Evolutionary conservation across 2,113 vertebrate genomes (phyloP).

Genomic region (Psilopsiagon aurifrons): DNA sequence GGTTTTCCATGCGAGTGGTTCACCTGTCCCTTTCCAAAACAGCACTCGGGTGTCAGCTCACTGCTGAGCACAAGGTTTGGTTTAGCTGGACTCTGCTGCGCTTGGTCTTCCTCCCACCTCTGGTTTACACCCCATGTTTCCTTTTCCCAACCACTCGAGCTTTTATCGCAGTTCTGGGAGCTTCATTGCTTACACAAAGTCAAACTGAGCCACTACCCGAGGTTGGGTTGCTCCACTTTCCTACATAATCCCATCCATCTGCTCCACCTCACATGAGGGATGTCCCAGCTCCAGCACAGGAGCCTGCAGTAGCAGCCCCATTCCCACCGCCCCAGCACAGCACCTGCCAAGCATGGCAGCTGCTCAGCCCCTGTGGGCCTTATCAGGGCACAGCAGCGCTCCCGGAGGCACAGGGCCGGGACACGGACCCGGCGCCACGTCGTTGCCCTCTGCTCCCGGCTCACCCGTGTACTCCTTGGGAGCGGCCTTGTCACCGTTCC

Average conservation of each 20-base stretch:
- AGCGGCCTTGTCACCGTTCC: constrained; percentile 86
- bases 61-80: background rate
- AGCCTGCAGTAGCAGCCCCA: rapidly evolving
- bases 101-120: background rate
- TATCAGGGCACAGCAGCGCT: background rate
- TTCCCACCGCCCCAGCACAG: rapidly evolving
- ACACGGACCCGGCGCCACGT: background rate
- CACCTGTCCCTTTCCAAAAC: background rate
- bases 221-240: rapidly evolving
- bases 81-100: too few relatives aligned
- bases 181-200: rapidly evolving
- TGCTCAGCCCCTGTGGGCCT: background rate
- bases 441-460: background rate
- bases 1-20: rapidly evolving
- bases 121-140: rapidly evolving
- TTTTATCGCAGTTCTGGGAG: rapidly evolving
- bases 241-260: rapidly evolving
- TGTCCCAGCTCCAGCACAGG: too few relatives aligned
- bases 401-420: rapidly evolving
- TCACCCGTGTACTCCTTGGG: constrained; percentile 94
- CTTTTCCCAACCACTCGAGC: rapidly evolving
- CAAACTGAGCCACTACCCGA: rapidly evolving
- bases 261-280: rapidly evolving
- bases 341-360: background rate
- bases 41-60: background rate